These are phyloP conservation scores for Boloria selene DNA, from an alignment of 2,888 invertebrate genomes.

Conservation along the genomic window DNA sequence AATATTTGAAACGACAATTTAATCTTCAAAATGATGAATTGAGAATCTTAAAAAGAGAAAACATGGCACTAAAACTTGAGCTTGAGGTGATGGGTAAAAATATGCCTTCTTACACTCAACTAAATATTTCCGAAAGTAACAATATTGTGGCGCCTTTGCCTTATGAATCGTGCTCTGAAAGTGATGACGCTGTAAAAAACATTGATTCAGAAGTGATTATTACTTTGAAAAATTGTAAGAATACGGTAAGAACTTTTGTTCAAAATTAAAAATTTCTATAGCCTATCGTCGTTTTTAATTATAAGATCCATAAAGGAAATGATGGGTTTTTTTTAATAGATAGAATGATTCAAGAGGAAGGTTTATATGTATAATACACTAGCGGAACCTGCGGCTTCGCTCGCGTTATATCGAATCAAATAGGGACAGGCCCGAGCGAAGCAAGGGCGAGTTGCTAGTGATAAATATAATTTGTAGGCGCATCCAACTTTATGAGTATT, in stretches of 20 bases:
- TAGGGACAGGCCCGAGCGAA: too few species aligned
- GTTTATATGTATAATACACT: too few species aligned
- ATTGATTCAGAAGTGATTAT: slow-evolving; percentile 74
- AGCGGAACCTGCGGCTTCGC: too few species aligned
- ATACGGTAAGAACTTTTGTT: slow-evolving; percentile 52
- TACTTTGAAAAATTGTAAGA: slow-evolving; percentile 68
- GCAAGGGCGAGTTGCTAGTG: too few species aligned
- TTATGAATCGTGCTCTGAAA: slow-evolving; percentile 51
- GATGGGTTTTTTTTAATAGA: too few species aligned
- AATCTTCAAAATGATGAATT: slow-evolving; percentile 57
- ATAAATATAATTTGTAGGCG: not conserved
- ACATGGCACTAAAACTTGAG: slow-evolving; percentile 57
- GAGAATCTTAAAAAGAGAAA: slow-evolving; percentile 57
- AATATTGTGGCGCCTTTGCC: slow-evolving; percentile 50
- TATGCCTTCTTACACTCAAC: slow-evolving; percentile 43
- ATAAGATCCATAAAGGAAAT: too few species aligned
- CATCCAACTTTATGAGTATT: too few species aligned
- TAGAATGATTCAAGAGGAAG: too few species aligned
- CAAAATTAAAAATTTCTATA: not conserved
- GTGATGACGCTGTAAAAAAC: slow-evolving; percentile 45
- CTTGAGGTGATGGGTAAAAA: slow-evolving; percentile 52
- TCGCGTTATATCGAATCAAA: too few species aligned
- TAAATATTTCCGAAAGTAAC: slow-evolving; percentile 40
- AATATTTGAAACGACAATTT: slow-evolving; percentile 53
- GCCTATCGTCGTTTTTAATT: too few species aligned